phyloP scores from a whole-genome alignment of 1,140 invertebrate genomes.

The Caenorhabditis briggsae region DNA sequence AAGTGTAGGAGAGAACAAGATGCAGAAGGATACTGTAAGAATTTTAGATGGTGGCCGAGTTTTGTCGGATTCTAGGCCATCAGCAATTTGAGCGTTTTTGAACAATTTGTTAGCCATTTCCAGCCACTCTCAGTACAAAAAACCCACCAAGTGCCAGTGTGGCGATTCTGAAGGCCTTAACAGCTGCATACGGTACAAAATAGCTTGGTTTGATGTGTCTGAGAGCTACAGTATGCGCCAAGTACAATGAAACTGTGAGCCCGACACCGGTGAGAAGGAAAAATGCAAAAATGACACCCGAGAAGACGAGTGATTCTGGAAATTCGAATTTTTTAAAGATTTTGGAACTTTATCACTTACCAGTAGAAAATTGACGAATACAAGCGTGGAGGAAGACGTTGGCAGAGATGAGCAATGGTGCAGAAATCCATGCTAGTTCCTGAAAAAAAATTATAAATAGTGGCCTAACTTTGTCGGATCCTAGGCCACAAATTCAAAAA shows the following conservation, averaged over 20 bases:
- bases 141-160: constrained; percentile 46
- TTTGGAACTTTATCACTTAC: neutral
- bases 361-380: constrained; percentile 45
- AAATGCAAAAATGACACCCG: constrained; percentile 39
- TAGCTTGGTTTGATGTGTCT: neutral
- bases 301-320: constrained; percentile 47
- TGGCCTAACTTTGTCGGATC: too few relatives aligned
- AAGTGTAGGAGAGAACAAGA: constrained; percentile 45
- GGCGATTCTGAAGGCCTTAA: constrained; percentile 45
- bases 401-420: constrained; percentile 52
- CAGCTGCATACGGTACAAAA: constrained; percentile 50
- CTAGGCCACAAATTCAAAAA: too few relatives aligned
- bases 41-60: too few relatives aligned
- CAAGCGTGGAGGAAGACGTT: constrained; percentile 57
- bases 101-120: too few relatives aligned
- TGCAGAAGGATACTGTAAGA: constrained; percentile 55
- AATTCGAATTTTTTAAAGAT: too few relatives aligned
- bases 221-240: constrained; percentile 40
- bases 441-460: neutral
- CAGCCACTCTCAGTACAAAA: neutral
- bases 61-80: neutral
- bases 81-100: too few relatives aligned
- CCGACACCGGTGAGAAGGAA: constrained; percentile 38
- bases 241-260: constrained; percentile 3
- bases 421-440: constrained; percentile 57